phyloP scores from a whole-genome alignment of 1,140 invertebrate species.

The Drosophila burlai region DNA sequence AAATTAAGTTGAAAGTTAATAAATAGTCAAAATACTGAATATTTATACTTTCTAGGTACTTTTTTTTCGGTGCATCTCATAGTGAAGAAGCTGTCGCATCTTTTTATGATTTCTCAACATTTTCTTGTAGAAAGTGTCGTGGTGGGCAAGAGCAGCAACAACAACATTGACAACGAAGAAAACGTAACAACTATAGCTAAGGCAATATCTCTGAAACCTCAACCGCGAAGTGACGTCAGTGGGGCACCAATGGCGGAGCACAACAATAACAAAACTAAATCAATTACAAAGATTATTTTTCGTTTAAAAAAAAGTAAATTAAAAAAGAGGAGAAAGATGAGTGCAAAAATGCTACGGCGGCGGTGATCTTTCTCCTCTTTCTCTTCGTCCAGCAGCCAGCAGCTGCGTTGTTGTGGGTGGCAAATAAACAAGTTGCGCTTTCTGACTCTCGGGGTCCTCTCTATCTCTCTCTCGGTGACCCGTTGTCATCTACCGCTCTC shows the following conservation, averaged over 20 bases:
- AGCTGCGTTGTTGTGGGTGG: slow-evolving; percentile 65
- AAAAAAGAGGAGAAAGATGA: slow-evolving; percentile 22
- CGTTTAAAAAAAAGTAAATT: slow-evolving; percentile 24
- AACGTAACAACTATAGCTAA: slow-evolving; percentile 28
- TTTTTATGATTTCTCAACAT: slow-evolving; percentile 83
- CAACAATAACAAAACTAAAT: slow-evolving; percentile 31
- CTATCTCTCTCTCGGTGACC: slow-evolving; percentile 16
- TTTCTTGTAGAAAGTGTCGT: slow-evolving; percentile 82
- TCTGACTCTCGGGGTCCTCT: slow-evolving; percentile 4
- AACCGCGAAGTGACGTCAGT: slow-evolving; percentile 35
- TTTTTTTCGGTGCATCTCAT: slow-evolving; percentile 17
- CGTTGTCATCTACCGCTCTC: not conserved
- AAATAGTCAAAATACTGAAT: not conserved
- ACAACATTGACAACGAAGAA: slow-evolving; percentile 15
- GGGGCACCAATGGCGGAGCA: slow-evolving; percentile 20
- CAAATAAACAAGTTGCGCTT: slow-evolving; percentile 42
- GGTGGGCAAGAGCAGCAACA: slow-evolving; percentile 54
- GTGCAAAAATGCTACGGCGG: slow-evolving; percentile 48
- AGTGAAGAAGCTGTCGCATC: slow-evolving; percentile 68
- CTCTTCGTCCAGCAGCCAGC: slow-evolving; percentile 22
- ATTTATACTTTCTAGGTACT: not conserved
- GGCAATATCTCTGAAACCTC: slow-evolving; percentile 28
- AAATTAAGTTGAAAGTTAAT: not conserved
- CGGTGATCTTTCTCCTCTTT: slow-evolving; percentile 28
- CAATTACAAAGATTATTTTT: slow-evolving; percentile 41